Conservation (phyloP, 2,797 vertebrate genomes). For the Helarctos malayanus region DNA sequence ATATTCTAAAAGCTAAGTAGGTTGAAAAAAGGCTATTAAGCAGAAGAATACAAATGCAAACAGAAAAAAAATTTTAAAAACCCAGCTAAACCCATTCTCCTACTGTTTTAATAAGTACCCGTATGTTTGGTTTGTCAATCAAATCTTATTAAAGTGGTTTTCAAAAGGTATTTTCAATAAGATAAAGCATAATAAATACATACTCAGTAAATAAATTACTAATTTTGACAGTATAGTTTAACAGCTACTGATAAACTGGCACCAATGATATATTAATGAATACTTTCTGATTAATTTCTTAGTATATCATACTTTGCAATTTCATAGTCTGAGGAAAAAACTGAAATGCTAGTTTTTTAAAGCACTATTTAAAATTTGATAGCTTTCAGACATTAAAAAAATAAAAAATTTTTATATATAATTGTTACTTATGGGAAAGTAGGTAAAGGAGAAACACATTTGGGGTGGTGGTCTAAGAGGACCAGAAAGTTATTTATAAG, state of each 20-base stretch:
- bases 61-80: background rate
- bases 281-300: background rate
- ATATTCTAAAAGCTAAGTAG: slow-evolving; percentile 27
- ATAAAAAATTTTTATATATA: background rate
- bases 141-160: background rate
- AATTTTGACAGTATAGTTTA: background rate
- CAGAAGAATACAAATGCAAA: slow-evolving; percentile 41
- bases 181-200: background rate
- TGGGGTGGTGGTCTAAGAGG: background rate
- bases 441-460: background rate
- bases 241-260: background rate
- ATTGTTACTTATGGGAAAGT: background rate
- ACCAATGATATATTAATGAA: background rate
- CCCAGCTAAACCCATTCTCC: background rate
- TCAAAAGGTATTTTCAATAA: background rate
- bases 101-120: background rate
- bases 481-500: background rate
- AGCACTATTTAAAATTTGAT: background rate
- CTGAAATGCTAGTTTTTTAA: background rate
- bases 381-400: slow-evolving; percentile 22
- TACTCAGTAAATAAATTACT: background rate
- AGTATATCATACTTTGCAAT: background rate
- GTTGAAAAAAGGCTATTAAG: background rate
- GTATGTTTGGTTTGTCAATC: background rate
- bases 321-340: background rate